Evolutionary conservation across 64 coral and sea anemone genomes (phyloP).

Genomic region (Anthopleura sola): DNA sequence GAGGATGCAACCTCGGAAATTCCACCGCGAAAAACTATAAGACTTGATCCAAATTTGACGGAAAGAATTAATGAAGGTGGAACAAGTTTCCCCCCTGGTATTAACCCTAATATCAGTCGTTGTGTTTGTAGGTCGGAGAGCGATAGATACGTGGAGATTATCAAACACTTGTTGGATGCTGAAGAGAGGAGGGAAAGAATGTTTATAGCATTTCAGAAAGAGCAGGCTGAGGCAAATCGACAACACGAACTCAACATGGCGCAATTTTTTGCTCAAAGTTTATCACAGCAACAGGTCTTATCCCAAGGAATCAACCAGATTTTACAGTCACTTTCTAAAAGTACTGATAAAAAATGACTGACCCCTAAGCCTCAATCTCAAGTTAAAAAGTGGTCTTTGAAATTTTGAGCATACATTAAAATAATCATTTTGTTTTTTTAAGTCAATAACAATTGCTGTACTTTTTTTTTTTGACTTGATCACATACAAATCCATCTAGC

Average conservation of each 20-base stretch:
- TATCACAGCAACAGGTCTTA: constrained; percentile 3
- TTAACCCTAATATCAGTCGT: too few species aligned
- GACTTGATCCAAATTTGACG: not conserved
- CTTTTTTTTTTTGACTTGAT: too few species aligned
- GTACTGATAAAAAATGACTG: not conserved
- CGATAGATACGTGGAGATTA: not conserved
- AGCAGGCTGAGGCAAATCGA: constrained; percentile 15
- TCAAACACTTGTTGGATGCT: constrained; percentile 7
- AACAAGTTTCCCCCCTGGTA: not conserved
- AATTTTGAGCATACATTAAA: too few species aligned
- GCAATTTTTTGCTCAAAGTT: constrained; percentile 1
- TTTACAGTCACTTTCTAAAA: not conserved
- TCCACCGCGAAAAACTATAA: not conserved
- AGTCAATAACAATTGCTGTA: too few species aligned
- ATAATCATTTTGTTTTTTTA: too few species aligned
- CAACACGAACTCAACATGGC: constrained; percentile 23
- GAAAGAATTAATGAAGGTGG: not conserved
- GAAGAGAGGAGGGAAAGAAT: constrained; percentile 9
- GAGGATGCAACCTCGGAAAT: not conserved
- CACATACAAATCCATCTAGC: too few species aligned
- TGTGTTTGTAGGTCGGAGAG: not conserved
- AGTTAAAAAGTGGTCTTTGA: not conserved
- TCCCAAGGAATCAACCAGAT: not conserved
- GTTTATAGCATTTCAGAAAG: constrained; percentile 9
- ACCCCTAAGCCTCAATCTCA: not conserved